phyloP scores from a whole-genome alignment of 2,113 vertebrate species.

The Argyrosomus japonicus region DNA sequence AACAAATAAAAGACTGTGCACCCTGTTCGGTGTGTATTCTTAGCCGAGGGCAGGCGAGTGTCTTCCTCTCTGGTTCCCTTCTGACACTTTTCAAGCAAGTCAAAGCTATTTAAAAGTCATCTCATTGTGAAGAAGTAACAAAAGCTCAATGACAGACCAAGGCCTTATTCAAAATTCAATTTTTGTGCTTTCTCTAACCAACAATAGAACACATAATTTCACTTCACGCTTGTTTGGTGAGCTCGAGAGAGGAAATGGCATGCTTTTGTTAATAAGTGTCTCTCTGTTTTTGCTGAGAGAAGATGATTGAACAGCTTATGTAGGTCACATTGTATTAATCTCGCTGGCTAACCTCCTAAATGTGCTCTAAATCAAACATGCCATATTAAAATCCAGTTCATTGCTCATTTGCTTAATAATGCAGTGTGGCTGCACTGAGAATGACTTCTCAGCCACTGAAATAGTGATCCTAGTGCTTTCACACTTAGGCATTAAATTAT shows the following conservation, averaged over 20 bases:
- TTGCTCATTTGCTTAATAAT: conserved; percentile 69
- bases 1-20: conserved; percentile 45
- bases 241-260: conserved; percentile 63
- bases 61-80: conserved; percentile 53
- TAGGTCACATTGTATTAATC: conserved; percentile 82
- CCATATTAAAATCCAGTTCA: conserved; percentile 74
- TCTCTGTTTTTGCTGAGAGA: conserved; percentile 61
- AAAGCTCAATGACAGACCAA: conserved; percentile 70
- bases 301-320: conserved; percentile 73
- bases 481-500: conserved; percentile 40
- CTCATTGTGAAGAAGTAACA: conserved; percentile 49
- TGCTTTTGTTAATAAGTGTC: conserved; percentile 72
- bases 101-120: conserved; percentile 69
- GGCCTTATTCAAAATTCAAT: conserved; percentile 67
- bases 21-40: conserved; percentile 54
- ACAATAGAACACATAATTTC: conserved; percentile 67
- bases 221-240: conserved; percentile 63
- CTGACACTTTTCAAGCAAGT: conserved; percentile 55
- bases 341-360: conserved; percentile 67
- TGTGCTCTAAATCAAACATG: conserved; percentile 74
- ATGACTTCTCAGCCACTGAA: conserved; percentile 41
- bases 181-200: conserved; percentile 63
- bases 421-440: conserved; percentile 25
- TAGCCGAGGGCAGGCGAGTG: conserved; percentile 37
- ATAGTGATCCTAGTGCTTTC: conserved; percentile 33